Evolutionary conservation across 2,113 vertebrate genomes (phyloP).

Genomic region (Phaetusa simplex): DNA sequence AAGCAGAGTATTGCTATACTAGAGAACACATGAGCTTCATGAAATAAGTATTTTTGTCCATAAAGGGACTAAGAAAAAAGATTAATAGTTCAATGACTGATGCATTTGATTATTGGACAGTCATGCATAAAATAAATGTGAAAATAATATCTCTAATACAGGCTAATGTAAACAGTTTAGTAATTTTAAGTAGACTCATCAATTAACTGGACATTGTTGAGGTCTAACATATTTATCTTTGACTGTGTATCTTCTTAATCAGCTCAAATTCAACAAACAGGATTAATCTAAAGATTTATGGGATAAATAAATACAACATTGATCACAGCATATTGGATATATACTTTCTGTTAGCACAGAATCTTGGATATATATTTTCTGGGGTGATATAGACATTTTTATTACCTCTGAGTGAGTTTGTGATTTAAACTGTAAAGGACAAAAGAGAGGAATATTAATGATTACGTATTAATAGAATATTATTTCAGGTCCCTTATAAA

Average conservation of each 20-base stretch:
- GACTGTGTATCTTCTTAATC: background rate
- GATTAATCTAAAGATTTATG: background rate
- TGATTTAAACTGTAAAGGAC: background rate
- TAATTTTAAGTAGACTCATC: background rate
- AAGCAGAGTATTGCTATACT: background rate
- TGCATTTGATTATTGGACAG: background rate
- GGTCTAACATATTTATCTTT: background rate
- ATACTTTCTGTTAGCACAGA: background rate
- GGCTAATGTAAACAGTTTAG: background rate
- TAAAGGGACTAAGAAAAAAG: background rate
- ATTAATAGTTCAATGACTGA: background rate
- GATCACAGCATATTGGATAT: background rate
- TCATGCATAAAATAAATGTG: background rate
- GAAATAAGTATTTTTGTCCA: background rate
- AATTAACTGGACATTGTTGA: background rate
- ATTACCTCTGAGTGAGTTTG: background rate
- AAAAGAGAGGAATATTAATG: background rate
- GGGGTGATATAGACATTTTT: background rate
- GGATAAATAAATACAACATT: background rate
- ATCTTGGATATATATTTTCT: background rate
- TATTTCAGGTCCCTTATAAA: background rate
- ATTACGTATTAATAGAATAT: background rate
- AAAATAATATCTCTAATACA: background rate
- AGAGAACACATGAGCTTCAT: background rate
- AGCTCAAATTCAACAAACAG: background rate